These are phyloP conservation scores for Pleuronectes platessa DNA, from an alignment of 2,113 vertebrate species.

Conservation along the genomic window DNA sequence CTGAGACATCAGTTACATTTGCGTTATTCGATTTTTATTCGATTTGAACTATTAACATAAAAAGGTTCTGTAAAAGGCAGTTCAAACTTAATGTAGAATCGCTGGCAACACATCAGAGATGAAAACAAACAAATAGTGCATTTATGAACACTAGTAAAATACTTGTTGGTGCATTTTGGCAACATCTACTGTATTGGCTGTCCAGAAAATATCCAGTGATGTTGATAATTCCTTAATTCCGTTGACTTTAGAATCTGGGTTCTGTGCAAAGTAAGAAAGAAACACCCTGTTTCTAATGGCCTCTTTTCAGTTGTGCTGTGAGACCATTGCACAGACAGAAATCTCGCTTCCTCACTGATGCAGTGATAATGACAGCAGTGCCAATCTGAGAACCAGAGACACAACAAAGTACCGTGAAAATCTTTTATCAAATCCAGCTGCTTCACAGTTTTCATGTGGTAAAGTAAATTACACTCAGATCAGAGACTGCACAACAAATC, in stretches of 20 bases:
- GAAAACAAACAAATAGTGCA: constrained; percentile 10
- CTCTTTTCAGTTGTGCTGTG: constrained; percentile 20
- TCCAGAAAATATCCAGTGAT: not conserved
- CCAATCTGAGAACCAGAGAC: constrained; percentile 34
- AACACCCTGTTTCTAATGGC: not conserved
- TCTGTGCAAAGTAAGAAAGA: constrained; percentile 36
- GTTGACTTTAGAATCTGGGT: constrained; percentile 15
- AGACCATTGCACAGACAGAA: constrained; percentile 34
- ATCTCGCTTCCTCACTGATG: constrained; percentile 61
- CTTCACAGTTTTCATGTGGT: constrained; percentile 28
- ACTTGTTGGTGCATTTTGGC: constrained; percentile 29
- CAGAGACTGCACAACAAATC: not conserved
- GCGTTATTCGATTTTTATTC: constrained; percentile 68
- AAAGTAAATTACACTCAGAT: constrained; percentile 5
- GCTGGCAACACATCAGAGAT: constrained; percentile 40
- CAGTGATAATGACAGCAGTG: constrained; percentile 59
- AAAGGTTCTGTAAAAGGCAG: constrained; percentile 53
- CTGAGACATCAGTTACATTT: constrained; percentile 3
- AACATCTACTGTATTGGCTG: constrained; percentile 9
- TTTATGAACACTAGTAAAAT: constrained; percentile 24
- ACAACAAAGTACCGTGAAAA: constrained; percentile 15
- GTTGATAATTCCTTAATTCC: constrained; percentile 17
- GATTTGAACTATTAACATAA: constrained; percentile 47
- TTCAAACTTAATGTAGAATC: constrained; percentile 45
- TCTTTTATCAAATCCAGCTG: constrained; percentile 16